phyloP scores from a whole-genome alignment of 2,113 vertebrate genomes.

The Sander vitreus region DNA sequence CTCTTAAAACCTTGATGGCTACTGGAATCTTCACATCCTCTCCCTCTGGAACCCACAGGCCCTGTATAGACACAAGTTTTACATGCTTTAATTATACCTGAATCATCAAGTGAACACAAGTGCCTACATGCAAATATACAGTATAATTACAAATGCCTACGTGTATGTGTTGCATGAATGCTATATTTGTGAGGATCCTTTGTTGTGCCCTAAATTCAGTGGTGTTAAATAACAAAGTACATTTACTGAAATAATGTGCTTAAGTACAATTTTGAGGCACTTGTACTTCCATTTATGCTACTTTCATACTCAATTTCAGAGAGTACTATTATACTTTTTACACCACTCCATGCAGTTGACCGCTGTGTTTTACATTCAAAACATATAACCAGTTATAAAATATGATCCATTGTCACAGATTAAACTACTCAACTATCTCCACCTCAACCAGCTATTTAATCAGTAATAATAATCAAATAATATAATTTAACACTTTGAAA shows the following conservation, averaged over 20 bases:
- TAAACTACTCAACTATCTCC: not conserved
- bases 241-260: not conserved
- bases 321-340: not conserved
- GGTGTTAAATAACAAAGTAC: not conserved
- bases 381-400: not conserved
- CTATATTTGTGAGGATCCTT: not conserved
- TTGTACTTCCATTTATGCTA: not conserved
- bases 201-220: not conserved
- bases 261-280: not conserved
- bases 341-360: not conserved
- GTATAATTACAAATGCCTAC: slow-evolving; percentile 2
- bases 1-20: slow-evolving; percentile 97
- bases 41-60: slow-evolving; percentile 97
- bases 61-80: slow-evolving; percentile 83
- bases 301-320: not conserved
- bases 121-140: slow-evolving; percentile 9
- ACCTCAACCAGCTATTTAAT: no score
- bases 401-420: not conserved
- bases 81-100: slow-evolving; percentile 18
- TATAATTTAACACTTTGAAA: not conserved
- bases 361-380: not conserved
- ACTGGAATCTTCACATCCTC: slow-evolving; percentile 99
- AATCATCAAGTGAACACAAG: slow-evolving; percentile 18
- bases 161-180: not conserved
- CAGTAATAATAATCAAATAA: not conserved